These are phyloP conservation scores for Trissoscelio sp. DNA, from an alignment of 2,888 invertebrate genomes.

Conservation along the genomic window DNA sequence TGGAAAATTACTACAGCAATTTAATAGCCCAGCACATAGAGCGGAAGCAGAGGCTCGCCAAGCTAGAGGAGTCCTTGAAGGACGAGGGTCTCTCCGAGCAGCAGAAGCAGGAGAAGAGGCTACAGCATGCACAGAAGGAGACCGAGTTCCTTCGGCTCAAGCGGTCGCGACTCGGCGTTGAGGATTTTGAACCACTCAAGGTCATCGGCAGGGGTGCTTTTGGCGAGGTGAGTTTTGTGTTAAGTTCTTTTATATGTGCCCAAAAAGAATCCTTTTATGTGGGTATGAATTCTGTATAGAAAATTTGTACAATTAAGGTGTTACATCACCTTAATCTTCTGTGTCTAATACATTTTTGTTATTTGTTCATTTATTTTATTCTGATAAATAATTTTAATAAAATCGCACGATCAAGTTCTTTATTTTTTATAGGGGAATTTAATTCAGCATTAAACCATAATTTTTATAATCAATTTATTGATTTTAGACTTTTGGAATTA, in stretches of 20 bases:
- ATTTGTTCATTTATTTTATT: too few relatives aligned
- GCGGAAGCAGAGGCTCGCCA: constrained; percentile 96
- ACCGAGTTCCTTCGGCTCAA: constrained; percentile 99
- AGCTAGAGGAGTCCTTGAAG: constrained; percentile 98
- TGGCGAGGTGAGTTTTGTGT: constrained; percentile 87
- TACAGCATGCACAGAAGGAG: constrained; percentile 98
- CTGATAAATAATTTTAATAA: too few relatives aligned
- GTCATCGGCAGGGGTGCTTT: constrained; percentile 97
- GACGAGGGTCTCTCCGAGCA: constrained; percentile 97
- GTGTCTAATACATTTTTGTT: too few relatives aligned
- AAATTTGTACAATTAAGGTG: too few relatives aligned
- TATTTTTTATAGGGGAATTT: too few relatives aligned
- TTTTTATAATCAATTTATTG: too few relatives aligned
- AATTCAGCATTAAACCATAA: too few relatives aligned
- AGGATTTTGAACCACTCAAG: constrained; percentile 99
- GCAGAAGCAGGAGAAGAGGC: constrained; percentile 96
- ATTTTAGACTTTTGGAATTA: too few relatives aligned
- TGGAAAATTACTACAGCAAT: constrained; percentile 99
- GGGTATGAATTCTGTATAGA: too few relatives aligned
- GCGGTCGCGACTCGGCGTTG: constrained; percentile 97
- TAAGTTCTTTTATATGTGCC: constrained; percentile 17
- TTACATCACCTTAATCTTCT: too few relatives aligned
- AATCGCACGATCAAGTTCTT: too few relatives aligned
- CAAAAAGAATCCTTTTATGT: constrained; percentile 5
- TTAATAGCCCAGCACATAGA: constrained; percentile 98